A percentile compares a stretch with the other conserved stretches of the same genome.
Conservation (phyloP, 92 coral and sea anemone genomes). For the Porites lobata region DNA sequence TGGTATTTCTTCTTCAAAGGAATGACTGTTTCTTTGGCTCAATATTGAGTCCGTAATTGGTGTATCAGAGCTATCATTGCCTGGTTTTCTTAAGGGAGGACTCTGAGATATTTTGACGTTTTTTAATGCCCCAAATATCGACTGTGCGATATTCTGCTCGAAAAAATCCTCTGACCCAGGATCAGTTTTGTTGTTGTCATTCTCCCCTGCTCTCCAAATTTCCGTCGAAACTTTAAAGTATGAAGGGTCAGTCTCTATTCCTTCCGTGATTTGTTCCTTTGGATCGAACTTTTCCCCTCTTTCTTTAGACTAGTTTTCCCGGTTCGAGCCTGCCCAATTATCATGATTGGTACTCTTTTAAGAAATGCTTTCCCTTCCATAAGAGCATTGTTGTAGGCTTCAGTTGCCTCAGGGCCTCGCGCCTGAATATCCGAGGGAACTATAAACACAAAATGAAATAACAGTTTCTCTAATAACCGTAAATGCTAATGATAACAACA, state of each 20-base stretch:
- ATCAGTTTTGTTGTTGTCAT: neutral
- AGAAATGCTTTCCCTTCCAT: neutral
- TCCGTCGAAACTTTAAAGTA: slow-evolving; percentile 13
- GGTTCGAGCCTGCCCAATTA: neutral
- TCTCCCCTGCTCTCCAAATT: neutral
- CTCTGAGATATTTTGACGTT: neutral
- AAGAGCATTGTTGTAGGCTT: slow-evolving; percentile 4
- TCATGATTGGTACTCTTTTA: slow-evolving; percentile 4
- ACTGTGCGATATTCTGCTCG: neutral
- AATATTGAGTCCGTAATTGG: neutral
- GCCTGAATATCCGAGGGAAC: slow-evolving; percentile 6
- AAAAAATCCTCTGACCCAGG: neutral
- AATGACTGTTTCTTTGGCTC: no score
- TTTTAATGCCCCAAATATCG: neutral
- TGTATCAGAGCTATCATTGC: neutral
- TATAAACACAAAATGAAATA: neutral
- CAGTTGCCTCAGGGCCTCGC: neutral
- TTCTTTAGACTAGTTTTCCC: slow-evolving; percentile 5
- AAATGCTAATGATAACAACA: no score
- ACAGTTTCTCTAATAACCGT: no score
- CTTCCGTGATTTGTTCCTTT: neutral
- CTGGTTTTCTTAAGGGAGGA: neutral
- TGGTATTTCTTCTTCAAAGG: neutral
- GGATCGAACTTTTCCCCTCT: neutral
- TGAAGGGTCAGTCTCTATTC: slow-evolving; percentile 5